phyloP scores from a whole-genome alignment of 1,140 invertebrate species.

The Drosophila aff. region DNA sequence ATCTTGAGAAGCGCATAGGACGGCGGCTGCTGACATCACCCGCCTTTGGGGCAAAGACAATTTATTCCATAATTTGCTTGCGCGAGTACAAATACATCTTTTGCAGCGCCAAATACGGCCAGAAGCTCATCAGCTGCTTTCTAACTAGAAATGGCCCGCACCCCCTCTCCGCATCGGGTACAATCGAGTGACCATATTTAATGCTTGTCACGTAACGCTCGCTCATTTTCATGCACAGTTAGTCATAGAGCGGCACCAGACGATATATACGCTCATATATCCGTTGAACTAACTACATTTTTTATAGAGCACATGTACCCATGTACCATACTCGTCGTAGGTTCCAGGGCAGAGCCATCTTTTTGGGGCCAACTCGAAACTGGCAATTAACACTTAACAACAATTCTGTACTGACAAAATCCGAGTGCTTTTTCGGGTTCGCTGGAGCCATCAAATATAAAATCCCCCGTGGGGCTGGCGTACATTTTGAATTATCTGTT shows the following conservation, averaged over 20 bases:
- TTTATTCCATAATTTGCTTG: conserved; percentile 50
- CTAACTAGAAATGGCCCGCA: conserved; percentile 42
- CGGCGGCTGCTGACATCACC: conserved; percentile 45
- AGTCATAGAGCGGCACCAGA: conserved; percentile 51
- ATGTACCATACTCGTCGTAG: background rate
- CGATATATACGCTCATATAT: conserved; percentile 23
- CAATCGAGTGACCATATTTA: conserved; percentile 53
- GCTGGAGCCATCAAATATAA: conserved; percentile 26
- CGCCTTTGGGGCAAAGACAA: conserved; percentile 18
- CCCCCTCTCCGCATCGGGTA: conserved; percentile 1
- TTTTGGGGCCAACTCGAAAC: conserved; percentile 29
- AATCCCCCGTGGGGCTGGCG: conserved; percentile 17
- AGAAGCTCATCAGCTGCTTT: conserved; percentile 70
- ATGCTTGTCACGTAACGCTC: conserved; percentile 71
- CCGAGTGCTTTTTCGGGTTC: conserved; percentile 47
- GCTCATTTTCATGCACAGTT: conserved; percentile 74
- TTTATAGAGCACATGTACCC: conserved; percentile 20
- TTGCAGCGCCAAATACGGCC: conserved; percentile 65
- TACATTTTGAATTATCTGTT: conserved; percentile 45
- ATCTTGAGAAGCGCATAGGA: conserved; percentile 9
- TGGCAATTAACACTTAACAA: conserved; percentile 41
- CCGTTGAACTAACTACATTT: conserved; percentile 38
- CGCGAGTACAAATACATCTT: conserved; percentile 32
- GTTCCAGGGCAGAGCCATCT: conserved; percentile 14
- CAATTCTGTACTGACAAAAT: conserved; percentile 9